A percentile compares a stretch with the other conserved stretches of the same genome.
These are phyloP conservation scores for Flexamia atlantica DNA, from an alignment of 2,888 invertebrate genomes.

Conservation along the genomic window DNA sequence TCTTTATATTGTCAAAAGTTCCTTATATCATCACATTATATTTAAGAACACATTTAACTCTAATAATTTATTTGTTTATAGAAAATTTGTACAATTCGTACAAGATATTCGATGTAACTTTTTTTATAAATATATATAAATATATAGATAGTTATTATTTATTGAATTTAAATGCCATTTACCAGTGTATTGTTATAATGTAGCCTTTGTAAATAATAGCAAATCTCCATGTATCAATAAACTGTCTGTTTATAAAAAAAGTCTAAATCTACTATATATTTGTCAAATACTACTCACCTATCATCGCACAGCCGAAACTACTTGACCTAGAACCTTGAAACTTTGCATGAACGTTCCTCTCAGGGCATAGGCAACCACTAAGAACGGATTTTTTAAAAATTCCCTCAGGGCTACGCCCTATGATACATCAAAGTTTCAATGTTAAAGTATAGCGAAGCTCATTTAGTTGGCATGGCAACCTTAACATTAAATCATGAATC, in stretches of 20 bases:
- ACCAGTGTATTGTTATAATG: conserved; percentile 59
- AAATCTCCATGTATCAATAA: conserved; percentile 59
- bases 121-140: conserved; percentile 55
- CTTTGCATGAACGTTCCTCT: too few species aligned
- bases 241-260: conserved; percentile 55
- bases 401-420: too few species aligned
- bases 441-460: too few species aligned
- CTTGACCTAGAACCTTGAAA: too few species aligned
- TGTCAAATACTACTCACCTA: too few species aligned
- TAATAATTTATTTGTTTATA: conserved; percentile 46
- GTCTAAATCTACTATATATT: too few species aligned
- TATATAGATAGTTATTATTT: conserved; percentile 48
- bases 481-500: too few species aligned
- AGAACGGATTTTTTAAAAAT: too few species aligned
- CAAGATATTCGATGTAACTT: conserved; percentile 53
- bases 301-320: too few species aligned
- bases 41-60: conserved; percentile 31
- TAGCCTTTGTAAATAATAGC: conserved; percentile 59
- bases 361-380: too few species aligned
- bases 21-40: conserved; percentile 52
- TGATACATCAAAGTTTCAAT: too few species aligned
- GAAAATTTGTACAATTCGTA: conserved; percentile 45
- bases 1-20: conserved; percentile 34
- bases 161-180: conserved; percentile 58
- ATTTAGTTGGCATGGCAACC: too few species aligned